Conservation (phyloP, 2,113 vertebrate species). For the Pelobates fuscus region DNA sequence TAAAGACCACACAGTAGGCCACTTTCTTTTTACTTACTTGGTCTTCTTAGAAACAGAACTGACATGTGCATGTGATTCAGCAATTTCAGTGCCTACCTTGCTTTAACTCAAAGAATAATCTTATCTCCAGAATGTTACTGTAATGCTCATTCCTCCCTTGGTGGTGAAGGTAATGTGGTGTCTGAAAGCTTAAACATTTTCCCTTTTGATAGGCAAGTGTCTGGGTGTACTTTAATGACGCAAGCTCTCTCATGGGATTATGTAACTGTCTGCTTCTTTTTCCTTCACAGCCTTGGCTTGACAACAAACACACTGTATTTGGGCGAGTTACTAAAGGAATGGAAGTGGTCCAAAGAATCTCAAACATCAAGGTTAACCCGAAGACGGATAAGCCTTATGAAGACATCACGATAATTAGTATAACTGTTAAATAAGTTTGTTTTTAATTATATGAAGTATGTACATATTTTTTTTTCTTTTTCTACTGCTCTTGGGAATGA, state of each 20-base stretch:
- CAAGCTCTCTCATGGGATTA: background rate
- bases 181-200: background rate
- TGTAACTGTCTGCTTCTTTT: constrained; percentile 36
- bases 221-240: background rate
- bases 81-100: background rate
- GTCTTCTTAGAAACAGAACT: constrained; percentile 8
- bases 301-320: constrained; percentile 98
- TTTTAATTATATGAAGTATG: constrained; percentile 20
- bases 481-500: background rate
- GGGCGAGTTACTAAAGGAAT: constrained; percentile 94
- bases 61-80: constrained; percentile 11
- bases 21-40: background rate
- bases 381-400: constrained; percentile 98
- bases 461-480: constrained; percentile 40
- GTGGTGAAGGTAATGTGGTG: background rate
- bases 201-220: background rate
- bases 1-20: background rate
- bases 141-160: background rate
- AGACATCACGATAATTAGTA: constrained; percentile 97
- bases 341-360: constrained; percentile 97
- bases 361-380: constrained; percentile 94
- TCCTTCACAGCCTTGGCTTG: constrained; percentile 87
- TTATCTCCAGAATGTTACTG: background rate
- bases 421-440: constrained; percentile 86
- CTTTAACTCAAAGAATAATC: background rate